Conservation (phyloP, 2,888 invertebrate genomes). For the Tyria jacobaeae region DNA sequence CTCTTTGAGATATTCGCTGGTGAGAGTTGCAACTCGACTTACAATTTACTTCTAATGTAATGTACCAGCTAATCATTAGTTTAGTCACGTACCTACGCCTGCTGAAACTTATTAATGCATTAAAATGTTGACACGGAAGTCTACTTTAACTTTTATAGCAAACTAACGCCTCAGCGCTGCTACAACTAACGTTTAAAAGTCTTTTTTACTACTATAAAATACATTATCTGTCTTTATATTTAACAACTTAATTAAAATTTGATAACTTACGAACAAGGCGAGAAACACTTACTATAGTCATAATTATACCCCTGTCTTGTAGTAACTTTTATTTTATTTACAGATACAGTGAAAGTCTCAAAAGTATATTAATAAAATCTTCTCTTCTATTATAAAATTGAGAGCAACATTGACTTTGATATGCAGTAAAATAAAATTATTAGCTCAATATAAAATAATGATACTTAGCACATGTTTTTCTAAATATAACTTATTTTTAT, state of each 20-base stretch:
- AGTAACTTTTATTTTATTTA: constrained; percentile 52
- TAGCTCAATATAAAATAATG: background rate
- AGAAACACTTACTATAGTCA: constrained; percentile 16
- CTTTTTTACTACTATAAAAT: constrained; percentile 19
- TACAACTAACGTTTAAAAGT: background rate
- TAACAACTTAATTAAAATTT: constrained; percentile 48
- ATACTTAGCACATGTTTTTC: no score
- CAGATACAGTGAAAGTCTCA: constrained; percentile 64
- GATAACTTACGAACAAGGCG: background rate
- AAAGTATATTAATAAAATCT: constrained; percentile 60
- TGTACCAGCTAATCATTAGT: background rate
- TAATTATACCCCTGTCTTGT: constrained; percentile 39
- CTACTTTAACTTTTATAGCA: constrained; percentile 1
- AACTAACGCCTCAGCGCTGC: background rate
- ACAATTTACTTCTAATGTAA: constrained; percentile 1
- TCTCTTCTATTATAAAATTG: constrained; percentile 62
- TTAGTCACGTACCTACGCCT: constrained; percentile 7
- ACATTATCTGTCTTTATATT: constrained; percentile 29
- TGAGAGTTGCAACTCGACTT: constrained; percentile 44
- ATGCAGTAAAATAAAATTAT: constrained; percentile 33
- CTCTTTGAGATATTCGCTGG: constrained; percentile 78
- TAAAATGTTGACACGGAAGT: constrained; percentile 1
- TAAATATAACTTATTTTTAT: no score
- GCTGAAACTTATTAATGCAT: constrained; percentile 3
- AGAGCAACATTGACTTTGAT: constrained; percentile 55